Evolutionary conservation across 2,888 invertebrate genomes (phyloP), one percentile per base, ranked within the genome.

Genomic region (Amorpha juglandis): DNA sequence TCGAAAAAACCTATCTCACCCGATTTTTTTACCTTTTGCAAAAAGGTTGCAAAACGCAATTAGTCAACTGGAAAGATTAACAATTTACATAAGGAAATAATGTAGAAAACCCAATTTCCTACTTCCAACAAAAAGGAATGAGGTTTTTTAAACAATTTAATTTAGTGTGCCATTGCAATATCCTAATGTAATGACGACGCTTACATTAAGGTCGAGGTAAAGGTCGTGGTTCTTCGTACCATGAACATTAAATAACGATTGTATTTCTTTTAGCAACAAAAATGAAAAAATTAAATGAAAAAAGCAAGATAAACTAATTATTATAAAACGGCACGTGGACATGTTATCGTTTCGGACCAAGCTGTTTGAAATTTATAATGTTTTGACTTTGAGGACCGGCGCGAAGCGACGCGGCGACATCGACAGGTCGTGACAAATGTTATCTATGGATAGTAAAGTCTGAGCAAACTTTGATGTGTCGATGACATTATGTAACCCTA

Each of bases 291-390:
- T n/a, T n/a, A n/a, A n/a, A n/a, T n/a, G n/a, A n/a, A n/a, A n/a
- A 3, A 11, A 19, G 42, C 38, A 16, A 38, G 38, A 58, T 42
- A 58, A 38, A 58, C 19, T 38, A 42, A 19, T 38, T 19, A 42
- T 42, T 19, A 42, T 42, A 21, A 42, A 19, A 65, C 35, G 48
- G 55, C 64, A 16, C 64, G 64, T 55, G 64, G 48, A 58, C 7
- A 65, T 19, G 45, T 42, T 52, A 47, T 33, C 14, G 8, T 45
- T 47, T 48, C 48, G 19, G 64, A 65, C 19, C 16, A 35, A 12
- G 55, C 72, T 67, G 66, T 76, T 68, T 73, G 14, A 8, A 74
- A 73, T 77, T 64, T 68, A 74, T 70, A 70, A 27, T 58, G 66
- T 71, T 71, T 72, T 70, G 47, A 68, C 71, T 71, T 72, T 70